These are phyloP conservation scores for Loriculus beryllinus DNA, from an alignment of 2,797 vertebrate species.

Conservation along the genomic window DNA sequence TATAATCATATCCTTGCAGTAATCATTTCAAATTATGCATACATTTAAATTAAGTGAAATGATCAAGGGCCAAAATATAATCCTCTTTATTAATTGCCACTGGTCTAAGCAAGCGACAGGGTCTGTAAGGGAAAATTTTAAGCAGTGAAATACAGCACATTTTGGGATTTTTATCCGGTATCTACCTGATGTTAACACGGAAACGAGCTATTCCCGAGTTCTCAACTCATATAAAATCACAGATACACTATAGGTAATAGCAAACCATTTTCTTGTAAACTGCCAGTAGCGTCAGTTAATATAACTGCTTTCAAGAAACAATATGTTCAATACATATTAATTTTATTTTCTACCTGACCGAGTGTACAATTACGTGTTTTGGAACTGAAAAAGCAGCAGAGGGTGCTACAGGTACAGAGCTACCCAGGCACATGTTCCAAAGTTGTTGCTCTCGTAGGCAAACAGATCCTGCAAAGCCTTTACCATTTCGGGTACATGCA, in stretches of 20 bases:
- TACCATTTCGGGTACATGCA: neutral
- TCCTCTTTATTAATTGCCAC: neutral
- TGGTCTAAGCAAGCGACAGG: neutral
- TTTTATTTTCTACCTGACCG: neutral
- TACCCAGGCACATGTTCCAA: neutral
- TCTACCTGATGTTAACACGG: neutral
- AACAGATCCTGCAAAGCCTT: neutral
- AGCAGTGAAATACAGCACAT: neutral
- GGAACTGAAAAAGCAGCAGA: constrained; percentile 72
- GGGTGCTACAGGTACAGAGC: constrained; percentile 73
- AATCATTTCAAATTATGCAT: neutral
- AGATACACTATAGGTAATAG: neutral
- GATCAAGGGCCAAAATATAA: neutral
- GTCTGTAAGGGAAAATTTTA: neutral
- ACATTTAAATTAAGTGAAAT: neutral
- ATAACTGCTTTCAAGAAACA: neutral
- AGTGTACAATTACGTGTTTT: neutral
- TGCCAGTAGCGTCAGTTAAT: neutral
- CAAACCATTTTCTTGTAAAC: neutral
- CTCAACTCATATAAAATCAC: neutral
- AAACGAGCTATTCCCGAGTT: neutral
- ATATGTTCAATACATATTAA: neutral
- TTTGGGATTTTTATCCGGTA: neutral
- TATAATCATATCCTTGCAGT: neutral
- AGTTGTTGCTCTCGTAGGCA: neutral